These are phyloP conservation scores for Macrosoma leucophasiata DNA, from an alignment of 2,888 invertebrate species.

Conservation along the genomic window DNA sequence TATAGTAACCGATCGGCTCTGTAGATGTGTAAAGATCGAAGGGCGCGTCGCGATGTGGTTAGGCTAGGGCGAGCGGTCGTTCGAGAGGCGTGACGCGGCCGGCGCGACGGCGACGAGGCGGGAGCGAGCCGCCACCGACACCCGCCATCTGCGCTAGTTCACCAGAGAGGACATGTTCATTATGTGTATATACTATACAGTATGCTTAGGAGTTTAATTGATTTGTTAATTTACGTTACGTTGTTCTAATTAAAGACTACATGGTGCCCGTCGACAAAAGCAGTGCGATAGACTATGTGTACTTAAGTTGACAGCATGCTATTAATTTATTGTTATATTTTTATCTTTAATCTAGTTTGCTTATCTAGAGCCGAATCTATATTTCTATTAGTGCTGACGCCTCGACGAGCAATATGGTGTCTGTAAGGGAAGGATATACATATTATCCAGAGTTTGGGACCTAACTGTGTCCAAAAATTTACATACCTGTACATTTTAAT, in stretches of 20 bases:
- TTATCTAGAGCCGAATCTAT: constrained; percentile 71
- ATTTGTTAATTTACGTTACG: constrained; percentile 70
- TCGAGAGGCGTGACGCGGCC: constrained; percentile 26
- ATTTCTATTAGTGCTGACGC: constrained; percentile 72
- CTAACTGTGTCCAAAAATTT: constrained; percentile 66
- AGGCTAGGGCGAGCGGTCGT: too few species aligned
- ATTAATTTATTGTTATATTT: constrained; percentile 73
- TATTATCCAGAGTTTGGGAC: constrained; percentile 74
- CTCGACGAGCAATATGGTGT: constrained; percentile 75
- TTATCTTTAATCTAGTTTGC: constrained; percentile 72
- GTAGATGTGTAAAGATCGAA: constrained; percentile 37
- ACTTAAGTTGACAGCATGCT: constrained; percentile 73
- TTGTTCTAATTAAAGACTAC: constrained; percentile 74
- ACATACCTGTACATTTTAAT: constrained; percentile 78
- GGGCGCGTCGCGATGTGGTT: constrained; percentile 19
- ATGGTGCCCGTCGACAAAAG: constrained; percentile 73
- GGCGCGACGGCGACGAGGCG: constrained; percentile 24
- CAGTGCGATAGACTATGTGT: constrained; percentile 74
- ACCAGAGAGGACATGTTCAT: constrained; percentile 71
- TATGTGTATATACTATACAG: constrained; percentile 73
- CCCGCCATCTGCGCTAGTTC: constrained; percentile 51
- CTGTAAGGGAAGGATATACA: constrained; percentile 73
- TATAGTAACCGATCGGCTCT: constrained; percentile 49
- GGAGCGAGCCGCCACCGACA: constrained; percentile 30
- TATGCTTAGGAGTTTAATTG: constrained; percentile 74